Evolutionary conservation across 1,140 invertebrate species (phyloP), one percentile per base, ranked within the genome.

Genomic region (Asobara japonica): DNA sequence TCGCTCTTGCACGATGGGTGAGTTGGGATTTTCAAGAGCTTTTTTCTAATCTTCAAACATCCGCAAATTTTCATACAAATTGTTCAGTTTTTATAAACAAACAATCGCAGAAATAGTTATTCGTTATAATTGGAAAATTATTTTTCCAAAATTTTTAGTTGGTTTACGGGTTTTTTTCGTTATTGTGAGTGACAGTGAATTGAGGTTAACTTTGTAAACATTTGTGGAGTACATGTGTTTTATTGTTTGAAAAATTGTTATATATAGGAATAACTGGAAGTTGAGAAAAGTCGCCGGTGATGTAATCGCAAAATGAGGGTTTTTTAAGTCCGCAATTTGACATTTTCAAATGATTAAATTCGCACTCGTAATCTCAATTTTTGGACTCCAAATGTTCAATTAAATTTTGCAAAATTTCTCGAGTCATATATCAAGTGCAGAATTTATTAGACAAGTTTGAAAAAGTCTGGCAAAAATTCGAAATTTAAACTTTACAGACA

Each of bases 1-100:
- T 68, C 22, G 51, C 56, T 20, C 67, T 65, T 41, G 31, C 76
- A 78, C 69, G 33, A 81, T 81, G 79, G 79, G 79, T 81, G 27
- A 79, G 79, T 72, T 13, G 25, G 0, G 10, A 13, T 10, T 71
- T 74, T 18, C 2, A 33, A 61, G 20, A 25, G 1, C 5, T 18
- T 56, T 56, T 25, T 56, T 25, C 2, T 56, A 56, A 56, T 56
- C 51, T 25, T 11, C 2, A 25, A 56, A 56, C 51, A 56, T 56
- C 51, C n/a, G 20, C 4, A 7, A 27, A 68, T 65, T 13, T 71
- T 64, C 68, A 77, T 29, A 80, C 74, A 73, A 20, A 13, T 72
- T 72, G n/a, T 25, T 0, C 1, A 11, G 31, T 36, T 36, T 13
- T 22, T 10, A 8, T 27, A 25, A 56, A 25, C 7, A 10, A 25